Percentiles rank a stretch among this genome's conserved stretches.
phyloP scores from a whole-genome alignment of 2,797 vertebrate species.

The Anableps anableps region DNA sequence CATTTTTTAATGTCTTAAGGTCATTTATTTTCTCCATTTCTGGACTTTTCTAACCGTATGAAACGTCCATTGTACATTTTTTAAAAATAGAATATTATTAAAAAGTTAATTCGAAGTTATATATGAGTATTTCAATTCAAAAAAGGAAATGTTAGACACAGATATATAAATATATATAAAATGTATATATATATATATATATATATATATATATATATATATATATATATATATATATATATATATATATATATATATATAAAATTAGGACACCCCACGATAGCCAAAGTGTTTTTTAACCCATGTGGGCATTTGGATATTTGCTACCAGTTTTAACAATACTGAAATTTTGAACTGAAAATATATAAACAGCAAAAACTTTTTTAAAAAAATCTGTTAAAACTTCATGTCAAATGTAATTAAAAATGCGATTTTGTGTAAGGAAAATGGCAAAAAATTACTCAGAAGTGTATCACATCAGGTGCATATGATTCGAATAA shows the following conservation, averaged over 20 bases:
- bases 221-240: no score
- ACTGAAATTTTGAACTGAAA: background rate
- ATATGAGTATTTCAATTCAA: background rate
- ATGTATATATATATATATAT: no score
- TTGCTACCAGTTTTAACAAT: background rate
- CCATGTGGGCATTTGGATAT: background rate
- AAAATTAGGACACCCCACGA: no score
- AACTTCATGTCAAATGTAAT: background rate
- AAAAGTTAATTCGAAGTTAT: background rate
- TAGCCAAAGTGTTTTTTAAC: background rate
- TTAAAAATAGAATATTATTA: background rate
- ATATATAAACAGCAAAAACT: background rate
- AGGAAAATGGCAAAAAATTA: background rate
- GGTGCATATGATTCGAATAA: background rate
- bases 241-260: no score
- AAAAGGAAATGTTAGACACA: background rate
- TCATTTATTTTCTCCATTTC: background rate
- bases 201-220: no score
- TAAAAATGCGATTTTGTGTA: background rate
- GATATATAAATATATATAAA: no score
- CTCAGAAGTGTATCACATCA: background rate
- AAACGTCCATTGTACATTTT: background rate
- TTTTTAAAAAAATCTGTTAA: background rate
- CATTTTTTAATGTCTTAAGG: background rate
- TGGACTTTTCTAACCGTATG: background rate